These are phyloP conservation scores for Artibeus lituratus DNA, from an alignment of 2,797 vertebrate species.

Conservation along the genomic window DNA sequence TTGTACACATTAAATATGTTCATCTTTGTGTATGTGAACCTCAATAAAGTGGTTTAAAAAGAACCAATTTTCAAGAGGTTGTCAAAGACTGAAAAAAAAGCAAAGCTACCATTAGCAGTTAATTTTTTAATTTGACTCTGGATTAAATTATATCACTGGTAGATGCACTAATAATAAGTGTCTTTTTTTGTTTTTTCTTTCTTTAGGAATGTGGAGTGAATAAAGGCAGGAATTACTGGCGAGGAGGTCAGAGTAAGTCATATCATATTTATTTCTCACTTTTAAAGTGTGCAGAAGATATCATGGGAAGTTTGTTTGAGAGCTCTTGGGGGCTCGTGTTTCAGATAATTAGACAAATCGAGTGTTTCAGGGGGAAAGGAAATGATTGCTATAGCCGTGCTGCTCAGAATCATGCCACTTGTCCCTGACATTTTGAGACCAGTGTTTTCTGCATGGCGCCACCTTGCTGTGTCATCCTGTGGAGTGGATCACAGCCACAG, in stretches of 20 bases:
- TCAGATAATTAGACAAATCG: constrained; percentile 49
- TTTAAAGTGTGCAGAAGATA: neutral
- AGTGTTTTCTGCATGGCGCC: neutral
- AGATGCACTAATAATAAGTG: neutral
- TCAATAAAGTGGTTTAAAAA: neutral
- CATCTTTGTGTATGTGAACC: neutral
- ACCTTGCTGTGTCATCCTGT: neutral
- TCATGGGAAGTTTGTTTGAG: constrained; percentile 28
- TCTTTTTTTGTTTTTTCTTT: constrained; percentile 41
- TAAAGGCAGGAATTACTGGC: constrained; percentile 26
- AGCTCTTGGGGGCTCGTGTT: neutral
- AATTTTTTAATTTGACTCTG: constrained; percentile 34
- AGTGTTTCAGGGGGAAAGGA: constrained; percentile 18
- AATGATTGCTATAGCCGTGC: neutral
- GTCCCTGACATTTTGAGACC: neutral
- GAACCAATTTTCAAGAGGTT: neutral
- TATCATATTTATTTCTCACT: neutral
- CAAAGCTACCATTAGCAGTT: neutral
- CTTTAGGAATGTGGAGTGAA: constrained; percentile 58
- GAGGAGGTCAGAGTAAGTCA: constrained; percentile 67
- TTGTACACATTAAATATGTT: neutral
- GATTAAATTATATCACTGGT: neutral
- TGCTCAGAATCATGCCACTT: neutral
- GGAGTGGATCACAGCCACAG: neutral
- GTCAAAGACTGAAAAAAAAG: neutral